Evolutionary conservation across 2,888 invertebrate genomes (phyloP).

Genomic region (Reticulitermes lucifugus): DNA sequence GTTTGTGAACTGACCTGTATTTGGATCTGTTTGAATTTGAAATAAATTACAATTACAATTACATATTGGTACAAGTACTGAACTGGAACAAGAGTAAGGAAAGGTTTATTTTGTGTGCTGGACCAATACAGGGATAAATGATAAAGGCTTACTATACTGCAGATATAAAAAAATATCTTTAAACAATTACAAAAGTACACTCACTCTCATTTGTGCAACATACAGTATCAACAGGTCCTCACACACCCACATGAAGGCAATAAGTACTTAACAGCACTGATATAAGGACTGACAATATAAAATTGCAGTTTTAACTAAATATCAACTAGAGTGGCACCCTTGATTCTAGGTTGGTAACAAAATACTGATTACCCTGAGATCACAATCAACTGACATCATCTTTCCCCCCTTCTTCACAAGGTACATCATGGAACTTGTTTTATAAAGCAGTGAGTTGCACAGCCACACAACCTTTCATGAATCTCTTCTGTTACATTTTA

Average conservation of each 20-base stretch:
- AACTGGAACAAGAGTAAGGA: too few species aligned
- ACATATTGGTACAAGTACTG: too few species aligned
- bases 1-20: too few species aligned
- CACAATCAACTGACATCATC: not conserved
- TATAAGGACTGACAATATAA: not conserved
- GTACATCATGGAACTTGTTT: not conserved
- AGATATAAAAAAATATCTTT: not conserved
- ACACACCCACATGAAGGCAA: not conserved
- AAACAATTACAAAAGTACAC: not conserved
- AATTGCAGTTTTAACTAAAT: not conserved
- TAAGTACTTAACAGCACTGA: not conserved
- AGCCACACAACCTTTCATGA: too few species aligned
- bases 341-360: not conserved
- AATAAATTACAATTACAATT: too few species aligned
- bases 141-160: too few species aligned
- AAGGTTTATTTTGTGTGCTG: too few species aligned
- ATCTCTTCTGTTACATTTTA: not conserved
- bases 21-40: too few species aligned
- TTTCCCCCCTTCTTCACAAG: not conserved
- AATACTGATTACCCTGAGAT: slow-evolving; percentile 20
- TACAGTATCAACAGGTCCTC: not conserved
- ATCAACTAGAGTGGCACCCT: not conserved
- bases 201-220: not conserved
- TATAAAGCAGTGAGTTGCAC: not conserved
- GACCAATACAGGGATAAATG: too few species aligned